phyloP scores from a whole-genome alignment of 2,888 invertebrate genomes.

The Pollenia labialis region DNA sequence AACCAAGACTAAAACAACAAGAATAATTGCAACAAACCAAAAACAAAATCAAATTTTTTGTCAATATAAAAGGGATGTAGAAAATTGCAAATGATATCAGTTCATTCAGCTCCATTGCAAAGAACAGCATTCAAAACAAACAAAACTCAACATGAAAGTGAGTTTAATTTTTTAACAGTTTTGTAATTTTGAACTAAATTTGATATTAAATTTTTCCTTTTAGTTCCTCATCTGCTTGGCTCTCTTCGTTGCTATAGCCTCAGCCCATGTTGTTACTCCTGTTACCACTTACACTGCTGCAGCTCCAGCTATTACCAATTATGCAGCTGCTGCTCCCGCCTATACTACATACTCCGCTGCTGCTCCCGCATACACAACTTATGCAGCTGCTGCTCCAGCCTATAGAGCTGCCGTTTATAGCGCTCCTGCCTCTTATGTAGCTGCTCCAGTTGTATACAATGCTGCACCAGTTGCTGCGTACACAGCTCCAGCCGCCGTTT shows the following conservation, averaged over 20 bases:
- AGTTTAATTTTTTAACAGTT: slow-evolving; percentile 14
- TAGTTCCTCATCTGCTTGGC: slow-evolving; percentile 81
- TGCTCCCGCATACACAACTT: slow-evolving; percentile 64
- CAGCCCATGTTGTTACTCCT: slow-evolving; percentile 77
- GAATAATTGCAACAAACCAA: background rate
- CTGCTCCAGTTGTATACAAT: slow-evolving; percentile 55
- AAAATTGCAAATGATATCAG: slow-evolving; percentile 49
- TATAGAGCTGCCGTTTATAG: slow-evolving; percentile 37
- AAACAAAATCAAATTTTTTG: background rate
- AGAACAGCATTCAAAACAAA: slow-evolving; percentile 55
- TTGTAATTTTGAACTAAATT: background rate
- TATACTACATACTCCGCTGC: slow-evolving; percentile 49
- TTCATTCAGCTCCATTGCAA: slow-evolving; percentile 63
- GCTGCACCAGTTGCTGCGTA: slow-evolving; percentile 44
- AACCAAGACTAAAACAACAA: background rate
- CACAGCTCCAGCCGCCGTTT: slow-evolving; percentile 57
- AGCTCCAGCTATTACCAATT: too few relatives aligned
- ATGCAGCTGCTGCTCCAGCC: slow-evolving; percentile 67
- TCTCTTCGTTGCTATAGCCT: slow-evolving; percentile 79
- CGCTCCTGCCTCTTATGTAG: background rate
- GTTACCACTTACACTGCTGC: slow-evolving; percentile 49
- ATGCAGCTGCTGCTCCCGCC: slow-evolving; percentile 18
- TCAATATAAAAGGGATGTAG: slow-evolving; percentile 43
- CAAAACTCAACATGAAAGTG: slow-evolving; percentile 64
- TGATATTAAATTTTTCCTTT: background rate